Evolutionary conservation across 2,888 invertebrate species (phyloP), one percentile per base, ranked within the genome.

Genomic region (Elysia crispata): DNA sequence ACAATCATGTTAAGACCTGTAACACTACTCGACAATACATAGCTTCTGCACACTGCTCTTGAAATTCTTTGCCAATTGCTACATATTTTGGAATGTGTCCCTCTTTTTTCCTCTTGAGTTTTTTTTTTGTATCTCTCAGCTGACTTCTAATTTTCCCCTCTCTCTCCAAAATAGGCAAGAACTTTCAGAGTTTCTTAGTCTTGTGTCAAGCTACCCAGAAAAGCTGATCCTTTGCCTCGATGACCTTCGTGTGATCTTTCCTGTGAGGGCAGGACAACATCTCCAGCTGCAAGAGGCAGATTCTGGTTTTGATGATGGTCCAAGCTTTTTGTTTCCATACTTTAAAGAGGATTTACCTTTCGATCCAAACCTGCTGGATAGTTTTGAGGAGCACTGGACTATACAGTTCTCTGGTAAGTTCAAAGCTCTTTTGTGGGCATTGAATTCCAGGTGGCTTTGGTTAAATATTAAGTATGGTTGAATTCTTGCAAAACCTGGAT

Each of bases 321-420:
- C 30, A 25, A 75, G 67, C 31, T n/a, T 74, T 57, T 54, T 79
- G 3, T 79, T 79, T 15, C 74, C 79, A 5, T 79, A 64, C 67
- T 74, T 67, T 31, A 41, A 74, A 25, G 67, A 74, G 20, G 79
- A 79, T 41, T 20, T 66, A 20, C 75, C 79, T 13, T 74, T 79
- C 62, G 33, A 20, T 13, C 5, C 23, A 23, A 31, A 54, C 3
- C 20, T 31, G 6, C n/a, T 23, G 20, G 75, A 75, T n/a, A 50
- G 23, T 28, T 78, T 73, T 73, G 64, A 66, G 23, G 30, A 64
- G 8, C 64, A 49, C 18, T n/a, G 30, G n/a, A 64, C 64, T 8
- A 5, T 78, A 8, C 64, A 78, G 25, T 72, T 70, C 31, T 78
- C 78, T 60, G 78, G 78, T 78, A 25, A 73, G 73, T 78, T n/a